Evolutionary conservation across 2,113 vertebrate genomes (phyloP).

Genomic region (Dipodomys ordii): DNA sequence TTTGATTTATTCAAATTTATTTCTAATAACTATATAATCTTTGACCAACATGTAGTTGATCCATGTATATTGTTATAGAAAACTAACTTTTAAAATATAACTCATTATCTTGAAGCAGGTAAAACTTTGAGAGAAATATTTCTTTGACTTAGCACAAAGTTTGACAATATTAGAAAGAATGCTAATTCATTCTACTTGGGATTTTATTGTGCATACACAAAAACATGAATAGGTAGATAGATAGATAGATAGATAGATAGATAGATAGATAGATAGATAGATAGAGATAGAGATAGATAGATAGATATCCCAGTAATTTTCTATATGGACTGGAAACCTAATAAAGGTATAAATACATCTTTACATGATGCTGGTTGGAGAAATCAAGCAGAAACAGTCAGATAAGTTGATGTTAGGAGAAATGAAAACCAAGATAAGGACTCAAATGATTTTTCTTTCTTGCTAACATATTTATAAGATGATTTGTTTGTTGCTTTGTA

Average conservation of each 20-base stretch:
- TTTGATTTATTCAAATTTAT: not conserved
- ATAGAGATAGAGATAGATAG: not conserved
- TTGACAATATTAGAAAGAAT: not conserved
- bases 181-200: not conserved
- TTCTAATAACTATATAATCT: not conserved
- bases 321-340: not conserved
- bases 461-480: too few species aligned
- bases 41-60: not conserved
- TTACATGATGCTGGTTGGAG: not conserved
- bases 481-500: too few species aligned
- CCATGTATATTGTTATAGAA: not conserved
- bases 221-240: too few species aligned
- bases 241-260: too few species aligned
- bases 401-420: too few species aligned
- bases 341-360: not conserved
- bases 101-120: not conserved
- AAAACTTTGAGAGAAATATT: slow-evolving; percentile 13
- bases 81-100: not conserved
- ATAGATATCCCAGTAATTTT: not conserved
- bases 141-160: slow-evolving; percentile 12
- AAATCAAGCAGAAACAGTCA: too few species aligned
- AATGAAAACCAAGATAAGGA: too few species aligned
- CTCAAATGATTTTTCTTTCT: too few species aligned
- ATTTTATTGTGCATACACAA: not conserved
- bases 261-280: not conserved